A percentile compares a stretch with the other conserved stretches of the same genome.
Evolutionary conservation across 2,888 invertebrate genomes (phyloP).

Genomic region (Erpobdella octoculata): DNA sequence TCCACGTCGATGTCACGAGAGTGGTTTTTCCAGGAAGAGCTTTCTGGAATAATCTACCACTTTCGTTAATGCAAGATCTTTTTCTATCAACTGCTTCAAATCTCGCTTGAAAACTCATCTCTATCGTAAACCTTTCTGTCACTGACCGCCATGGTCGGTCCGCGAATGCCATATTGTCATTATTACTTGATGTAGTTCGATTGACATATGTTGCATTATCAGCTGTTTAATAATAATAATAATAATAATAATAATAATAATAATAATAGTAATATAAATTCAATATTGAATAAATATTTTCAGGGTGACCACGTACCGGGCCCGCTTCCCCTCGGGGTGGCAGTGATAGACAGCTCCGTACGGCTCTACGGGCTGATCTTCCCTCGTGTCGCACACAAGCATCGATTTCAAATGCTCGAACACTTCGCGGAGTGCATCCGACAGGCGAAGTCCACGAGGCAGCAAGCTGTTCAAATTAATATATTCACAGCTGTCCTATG

Average conservation of each 20-base stretch:
- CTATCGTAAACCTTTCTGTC: too few species aligned
- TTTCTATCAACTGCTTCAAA: too few species aligned
- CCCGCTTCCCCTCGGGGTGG: constrained; percentile 78
- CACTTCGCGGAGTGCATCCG: constrained; percentile 87
- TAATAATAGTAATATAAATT: constrained; percentile 1
- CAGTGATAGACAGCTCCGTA: constrained; percentile 90
- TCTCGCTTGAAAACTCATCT: too few species aligned
- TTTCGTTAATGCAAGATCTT: too few species aligned
- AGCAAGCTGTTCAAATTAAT: constrained; percentile 88
- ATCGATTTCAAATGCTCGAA: constrained; percentile 90
- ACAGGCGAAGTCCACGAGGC: constrained; percentile 81
- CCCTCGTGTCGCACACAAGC: constrained; percentile 80
- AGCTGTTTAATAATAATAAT: too few species aligned
- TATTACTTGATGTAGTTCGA: too few species aligned
- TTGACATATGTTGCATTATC: too few species aligned
- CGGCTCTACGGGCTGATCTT: constrained; percentile 86
- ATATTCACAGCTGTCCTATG: constrained; percentile 85
- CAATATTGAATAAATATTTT: background rate
- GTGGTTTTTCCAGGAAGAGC: too few species aligned
- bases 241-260: background rate
- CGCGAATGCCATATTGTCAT: too few species aligned
- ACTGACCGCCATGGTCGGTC: too few species aligned
- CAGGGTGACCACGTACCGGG: constrained; percentile 40
- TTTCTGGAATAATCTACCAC: too few species aligned
- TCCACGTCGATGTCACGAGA: background rate